Conservation (phyloP, 2,113 vertebrate genomes). For the Thalassarche chlororhynchos region DNA sequence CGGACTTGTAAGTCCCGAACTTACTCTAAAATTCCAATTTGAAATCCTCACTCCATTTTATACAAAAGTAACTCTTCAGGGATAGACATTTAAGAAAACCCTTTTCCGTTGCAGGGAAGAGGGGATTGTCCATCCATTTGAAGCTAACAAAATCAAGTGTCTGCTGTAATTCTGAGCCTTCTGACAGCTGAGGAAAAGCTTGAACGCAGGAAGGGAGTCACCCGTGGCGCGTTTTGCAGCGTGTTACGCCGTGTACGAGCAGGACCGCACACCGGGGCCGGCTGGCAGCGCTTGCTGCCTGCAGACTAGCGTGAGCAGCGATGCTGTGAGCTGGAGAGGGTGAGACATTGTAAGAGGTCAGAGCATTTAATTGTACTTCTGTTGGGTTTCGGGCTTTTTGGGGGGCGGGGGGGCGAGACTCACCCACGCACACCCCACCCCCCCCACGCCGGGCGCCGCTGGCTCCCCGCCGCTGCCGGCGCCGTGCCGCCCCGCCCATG, state of each 20-base stretch:
- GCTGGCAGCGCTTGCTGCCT: not conserved
- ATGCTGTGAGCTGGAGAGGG: not conserved
- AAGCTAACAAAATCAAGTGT: accelerated
- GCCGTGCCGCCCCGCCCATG: no score
- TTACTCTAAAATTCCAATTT: not conserved
- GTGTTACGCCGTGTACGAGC: accelerated
- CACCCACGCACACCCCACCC: not conserved
- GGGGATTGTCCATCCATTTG: accelerated
- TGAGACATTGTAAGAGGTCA: accelerated
- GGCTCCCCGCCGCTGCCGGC: not conserved
- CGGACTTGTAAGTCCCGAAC: accelerated
- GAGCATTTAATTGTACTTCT: no score
- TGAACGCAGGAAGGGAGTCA: accelerated
- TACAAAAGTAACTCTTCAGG: not conserved
- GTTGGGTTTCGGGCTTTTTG: no score
- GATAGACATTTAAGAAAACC: accelerated
- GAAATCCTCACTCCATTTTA: not conserved
- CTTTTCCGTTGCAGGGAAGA: not conserved
- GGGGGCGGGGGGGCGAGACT: no score
- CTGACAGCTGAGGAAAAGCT: not conserved
- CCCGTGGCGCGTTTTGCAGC: accelerated
- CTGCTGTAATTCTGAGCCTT: not conserved
- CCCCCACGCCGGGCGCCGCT: not conserved
- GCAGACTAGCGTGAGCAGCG: no score
- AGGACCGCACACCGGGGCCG: accelerated